Percentiles rank a stretch among this genome's conserved stretches.
Conservation (phyloP, 2,113 vertebrate genomes). For the Heliornis fulica region DNA sequence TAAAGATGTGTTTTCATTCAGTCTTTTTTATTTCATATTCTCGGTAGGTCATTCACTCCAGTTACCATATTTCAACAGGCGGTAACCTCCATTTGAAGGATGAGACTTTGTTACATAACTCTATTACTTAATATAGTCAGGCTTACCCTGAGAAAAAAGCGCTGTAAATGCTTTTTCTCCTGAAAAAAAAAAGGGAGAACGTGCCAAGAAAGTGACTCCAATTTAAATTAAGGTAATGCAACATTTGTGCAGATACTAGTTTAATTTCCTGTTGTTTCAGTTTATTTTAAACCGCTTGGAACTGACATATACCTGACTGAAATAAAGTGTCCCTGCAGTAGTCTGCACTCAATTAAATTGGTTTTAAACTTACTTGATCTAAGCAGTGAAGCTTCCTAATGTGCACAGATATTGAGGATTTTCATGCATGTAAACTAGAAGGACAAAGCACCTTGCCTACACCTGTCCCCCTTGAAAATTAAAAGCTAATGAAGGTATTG, state of each 20-base stretch:
- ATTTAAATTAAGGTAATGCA: neutral
- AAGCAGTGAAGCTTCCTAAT: neutral
- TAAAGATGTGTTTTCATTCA: neutral
- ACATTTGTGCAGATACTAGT: neutral
- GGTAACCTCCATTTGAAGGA: neutral
- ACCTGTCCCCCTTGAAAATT: neutral
- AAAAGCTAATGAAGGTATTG: neutral
- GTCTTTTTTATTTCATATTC: neutral
- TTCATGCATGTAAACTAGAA: neutral
- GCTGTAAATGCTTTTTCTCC: neutral
- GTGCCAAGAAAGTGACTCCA: neutral
- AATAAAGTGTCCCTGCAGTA: neutral
- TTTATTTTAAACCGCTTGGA: neutral
- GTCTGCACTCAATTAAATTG: neutral
- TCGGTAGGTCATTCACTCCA: neutral
- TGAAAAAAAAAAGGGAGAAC: no score
- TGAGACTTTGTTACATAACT: neutral
- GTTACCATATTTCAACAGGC: neutral
- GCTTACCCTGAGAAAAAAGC: neutral
- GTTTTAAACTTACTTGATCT: neutral
- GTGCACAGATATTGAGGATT: neutral
- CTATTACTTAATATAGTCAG: neutral
- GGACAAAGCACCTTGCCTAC: neutral
- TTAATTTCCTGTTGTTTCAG: neutral
- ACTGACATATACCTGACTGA: neutral